phyloP scores from a whole-genome alignment of 2,797 vertebrate genomes.

The Halcyon badia region DNA sequence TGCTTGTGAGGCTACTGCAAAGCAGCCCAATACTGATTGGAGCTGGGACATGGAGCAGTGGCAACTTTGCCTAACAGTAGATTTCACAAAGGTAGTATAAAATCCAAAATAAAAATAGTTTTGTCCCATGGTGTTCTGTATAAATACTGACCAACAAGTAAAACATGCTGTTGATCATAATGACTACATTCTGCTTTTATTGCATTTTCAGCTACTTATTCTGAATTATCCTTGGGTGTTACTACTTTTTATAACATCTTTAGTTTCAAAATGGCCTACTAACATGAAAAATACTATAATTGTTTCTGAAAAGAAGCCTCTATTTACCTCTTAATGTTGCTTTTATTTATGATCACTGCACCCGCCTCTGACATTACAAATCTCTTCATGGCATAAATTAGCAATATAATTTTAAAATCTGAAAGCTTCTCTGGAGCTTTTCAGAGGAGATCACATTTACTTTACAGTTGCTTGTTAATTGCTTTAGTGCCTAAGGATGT shows the following conservation, averaged over 20 bases:
- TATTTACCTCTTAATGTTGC: background rate
- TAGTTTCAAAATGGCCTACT: background rate
- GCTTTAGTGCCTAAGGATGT: slow-evolving; percentile 67
- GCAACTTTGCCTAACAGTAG: background rate
- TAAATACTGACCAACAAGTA: background rate
- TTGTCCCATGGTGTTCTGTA: background rate
- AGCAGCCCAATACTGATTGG: background rate
- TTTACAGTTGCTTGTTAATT: slow-evolving; percentile 70
- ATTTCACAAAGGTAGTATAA: background rate
- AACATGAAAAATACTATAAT: background rate
- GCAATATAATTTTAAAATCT: slow-evolving; percentile 35
- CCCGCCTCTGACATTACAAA: background rate
- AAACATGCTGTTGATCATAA: background rate
- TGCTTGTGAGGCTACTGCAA: background rate
- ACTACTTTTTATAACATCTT: background rate
- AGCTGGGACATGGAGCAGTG: rapidly evolving
- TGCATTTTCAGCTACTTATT: background rate
- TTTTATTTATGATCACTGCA: background rate
- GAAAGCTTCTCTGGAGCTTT: slow-evolving; percentile 48
- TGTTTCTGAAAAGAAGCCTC: background rate
- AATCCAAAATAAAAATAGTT: background rate
- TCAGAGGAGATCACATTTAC: slow-evolving; percentile 55
- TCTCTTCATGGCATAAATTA: slow-evolving; percentile 26
- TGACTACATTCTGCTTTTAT: background rate
- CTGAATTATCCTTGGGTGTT: background rate